Evolutionary conservation across 2,888 invertebrate genomes (phyloP).

Genomic region (Pseudoips prasinana): DNA sequence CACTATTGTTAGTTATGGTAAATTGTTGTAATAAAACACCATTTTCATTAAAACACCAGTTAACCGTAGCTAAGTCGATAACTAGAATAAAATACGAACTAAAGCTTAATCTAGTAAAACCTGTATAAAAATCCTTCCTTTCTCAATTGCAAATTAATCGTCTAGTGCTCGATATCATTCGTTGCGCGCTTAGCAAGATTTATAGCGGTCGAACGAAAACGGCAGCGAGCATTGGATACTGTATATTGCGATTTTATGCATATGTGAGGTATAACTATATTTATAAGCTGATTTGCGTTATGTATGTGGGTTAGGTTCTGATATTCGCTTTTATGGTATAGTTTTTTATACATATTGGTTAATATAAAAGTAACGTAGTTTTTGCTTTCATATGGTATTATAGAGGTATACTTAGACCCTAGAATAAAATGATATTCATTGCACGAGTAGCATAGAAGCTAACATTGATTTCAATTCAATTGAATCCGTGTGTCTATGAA

Average conservation of each 20-base stretch:
- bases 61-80: slow-evolving; percentile 29
- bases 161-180: slow-evolving; percentile 26
- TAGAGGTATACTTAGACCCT: too few species aligned
- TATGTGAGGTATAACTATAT: slow-evolving; percentile 12
- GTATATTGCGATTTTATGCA: slow-evolving; percentile 30
- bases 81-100: slow-evolving; percentile 2
- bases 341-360: too few species aligned
- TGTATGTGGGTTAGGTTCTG: not conserved
- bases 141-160: slow-evolving; percentile 43
- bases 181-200: slow-evolving; percentile 29
- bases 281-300: slow-evolving; percentile 14
- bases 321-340: too few species aligned
- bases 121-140: slow-evolving; percentile 27
- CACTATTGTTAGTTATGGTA: too few species aligned
- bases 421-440: too few species aligned
- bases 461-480: too few species aligned
- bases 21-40: too few species aligned
- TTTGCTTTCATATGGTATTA: too few species aligned
- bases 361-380: too few species aligned
- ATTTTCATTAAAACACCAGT: slow-evolving; percentile 48
- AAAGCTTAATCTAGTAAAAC: too few species aligned
- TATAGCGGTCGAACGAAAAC: slow-evolving; percentile 32
- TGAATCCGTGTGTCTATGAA: too few species aligned
- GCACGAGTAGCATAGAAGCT: too few species aligned
- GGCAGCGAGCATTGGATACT: slow-evolving; percentile 23